These are phyloP conservation scores for Mirza zaza DNA, from an alignment of 2,113 vertebrate genomes.

Conservation along the genomic window DNA sequence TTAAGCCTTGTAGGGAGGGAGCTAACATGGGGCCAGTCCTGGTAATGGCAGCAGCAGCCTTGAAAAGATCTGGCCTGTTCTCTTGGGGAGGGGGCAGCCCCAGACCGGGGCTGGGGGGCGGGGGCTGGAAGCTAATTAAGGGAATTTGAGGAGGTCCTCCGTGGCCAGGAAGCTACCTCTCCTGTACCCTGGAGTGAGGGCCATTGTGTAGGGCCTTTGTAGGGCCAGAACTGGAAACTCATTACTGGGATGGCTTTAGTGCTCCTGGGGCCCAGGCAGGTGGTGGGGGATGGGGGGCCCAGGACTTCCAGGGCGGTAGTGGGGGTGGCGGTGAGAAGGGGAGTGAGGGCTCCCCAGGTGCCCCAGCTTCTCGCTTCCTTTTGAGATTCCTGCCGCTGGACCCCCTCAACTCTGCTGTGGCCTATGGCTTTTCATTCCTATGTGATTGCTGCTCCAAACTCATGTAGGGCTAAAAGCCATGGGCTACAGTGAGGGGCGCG, in stretches of 20 bases:
- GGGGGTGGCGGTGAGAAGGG: not conserved
- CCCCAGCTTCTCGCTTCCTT: conserved; percentile 35
- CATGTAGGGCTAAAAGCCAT: conserved; percentile 99
- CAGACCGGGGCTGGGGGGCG: too few species aligned
- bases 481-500: conserved; percentile 92
- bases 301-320: not conserved
- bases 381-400: conserved; percentile 66
- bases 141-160: conserved; percentile 41
- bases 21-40: not conserved
- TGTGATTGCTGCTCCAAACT: conserved; percentile 96
- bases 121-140: conserved; percentile 56
- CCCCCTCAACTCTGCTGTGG: conserved; percentile 91
- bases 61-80: conserved; percentile 57
- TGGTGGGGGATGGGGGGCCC: conserved; percentile 35
- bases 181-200: conserved; percentile 49
- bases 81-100: not conserved
- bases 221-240: conserved; percentile 62
- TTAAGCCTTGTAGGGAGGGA: conserved; percentile 53
- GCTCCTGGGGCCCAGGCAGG: conserved; percentile 33
- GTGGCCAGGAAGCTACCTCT: conserved; percentile 71
- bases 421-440: conserved; percentile 99
- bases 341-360: not conserved
- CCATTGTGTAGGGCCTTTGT: conserved; percentile 70
- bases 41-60: not conserved
- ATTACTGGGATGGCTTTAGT: conserved; percentile 64